phyloP scores from a whole-genome alignment of 1,140 invertebrate genomes.

The Copidosoma floridanum region DNA sequence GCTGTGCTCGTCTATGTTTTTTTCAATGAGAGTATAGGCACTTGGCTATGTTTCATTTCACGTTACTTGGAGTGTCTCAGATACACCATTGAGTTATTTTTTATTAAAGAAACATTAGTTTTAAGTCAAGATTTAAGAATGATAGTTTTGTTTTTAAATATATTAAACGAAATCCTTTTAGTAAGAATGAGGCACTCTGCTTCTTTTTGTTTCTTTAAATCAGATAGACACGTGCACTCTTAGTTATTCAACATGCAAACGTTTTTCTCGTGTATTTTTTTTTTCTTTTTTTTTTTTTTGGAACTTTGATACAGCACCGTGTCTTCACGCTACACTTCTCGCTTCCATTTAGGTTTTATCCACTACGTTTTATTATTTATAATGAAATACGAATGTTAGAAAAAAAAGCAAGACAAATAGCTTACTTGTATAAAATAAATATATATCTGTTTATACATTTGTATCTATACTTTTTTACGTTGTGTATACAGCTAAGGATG shows the following conservation, averaged over 20 bases:
- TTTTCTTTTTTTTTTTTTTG: conserved; percentile 33
- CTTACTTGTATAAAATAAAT: conserved; percentile 1
- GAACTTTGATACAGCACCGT: conserved; percentile 55
- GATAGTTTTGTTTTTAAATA: no score
- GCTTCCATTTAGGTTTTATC: no score
- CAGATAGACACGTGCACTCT: conserved; percentile 27
- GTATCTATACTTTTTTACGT: neutral
- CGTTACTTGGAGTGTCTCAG: conserved; percentile 18
- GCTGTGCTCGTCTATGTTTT: conserved; percentile 29
- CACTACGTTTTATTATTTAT: neutral
- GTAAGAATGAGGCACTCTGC: conserved; percentile 16
- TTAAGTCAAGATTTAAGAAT: no score
- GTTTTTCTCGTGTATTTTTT: conserved; percentile 8
- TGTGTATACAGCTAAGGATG: neutral
- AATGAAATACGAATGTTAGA: conserved; percentile 7
- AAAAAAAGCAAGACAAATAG: conserved; percentile 5
- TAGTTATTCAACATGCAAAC: conserved; percentile 24
- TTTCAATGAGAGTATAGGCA: conserved; percentile 44
- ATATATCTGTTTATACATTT: neutral
- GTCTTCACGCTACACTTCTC: conserved; percentile 37
- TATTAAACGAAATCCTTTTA: neutral
- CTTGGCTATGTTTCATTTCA: conserved; percentile 48
- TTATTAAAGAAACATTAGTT: no score
- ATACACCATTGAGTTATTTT: conserved; percentile 6
- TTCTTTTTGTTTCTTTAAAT: conserved; percentile 24